These are phyloP conservation scores for Phlogophora meticulosa DNA, from an alignment of 2,888 invertebrate genomes.

Conservation along the genomic window DNA sequence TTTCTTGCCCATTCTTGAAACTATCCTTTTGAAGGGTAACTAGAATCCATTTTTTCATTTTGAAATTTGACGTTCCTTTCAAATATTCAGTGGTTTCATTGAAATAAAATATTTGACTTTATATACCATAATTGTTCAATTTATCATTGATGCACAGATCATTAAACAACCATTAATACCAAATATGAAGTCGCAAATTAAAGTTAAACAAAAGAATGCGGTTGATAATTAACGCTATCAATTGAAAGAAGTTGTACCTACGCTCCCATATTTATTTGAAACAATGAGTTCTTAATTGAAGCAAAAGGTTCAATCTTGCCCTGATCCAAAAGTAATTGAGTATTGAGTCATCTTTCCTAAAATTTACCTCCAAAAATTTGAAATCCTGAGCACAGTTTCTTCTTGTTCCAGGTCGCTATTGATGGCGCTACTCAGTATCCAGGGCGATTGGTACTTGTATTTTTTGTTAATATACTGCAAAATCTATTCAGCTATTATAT, in stretches of 20 bases:
- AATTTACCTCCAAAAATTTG: constrained; percentile 1
- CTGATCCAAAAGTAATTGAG: neutral
- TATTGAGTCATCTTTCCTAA: neutral
- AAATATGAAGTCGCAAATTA: constrained; percentile 1
- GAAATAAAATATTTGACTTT: too few relatives aligned
- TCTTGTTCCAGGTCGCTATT: constrained; percentile 87
- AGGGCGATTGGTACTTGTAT: constrained; percentile 85
- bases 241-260: constrained; percentile 16
- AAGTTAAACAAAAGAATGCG: constrained; percentile 10
- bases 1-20: too few relatives aligned
- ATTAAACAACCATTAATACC: constrained; percentile 2
- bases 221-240: constrained; percentile 1
- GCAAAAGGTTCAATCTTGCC: neutral
- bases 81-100: too few relatives aligned
- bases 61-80: too few relatives aligned
- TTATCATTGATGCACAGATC: too few relatives aligned
- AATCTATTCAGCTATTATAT: constrained; percentile 86
- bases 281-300: neutral
- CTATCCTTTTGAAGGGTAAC: too few relatives aligned
- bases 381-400: constrained; percentile 6
- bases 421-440: constrained; percentile 87
- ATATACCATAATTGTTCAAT: too few relatives aligned
- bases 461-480: constrained; percentile 87
- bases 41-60: too few relatives aligned
- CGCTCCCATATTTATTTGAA: neutral